phyloP scores from a whole-genome alignment of 2,888 invertebrate genomes.

The Chalcosyrphus nemorum region DNA sequence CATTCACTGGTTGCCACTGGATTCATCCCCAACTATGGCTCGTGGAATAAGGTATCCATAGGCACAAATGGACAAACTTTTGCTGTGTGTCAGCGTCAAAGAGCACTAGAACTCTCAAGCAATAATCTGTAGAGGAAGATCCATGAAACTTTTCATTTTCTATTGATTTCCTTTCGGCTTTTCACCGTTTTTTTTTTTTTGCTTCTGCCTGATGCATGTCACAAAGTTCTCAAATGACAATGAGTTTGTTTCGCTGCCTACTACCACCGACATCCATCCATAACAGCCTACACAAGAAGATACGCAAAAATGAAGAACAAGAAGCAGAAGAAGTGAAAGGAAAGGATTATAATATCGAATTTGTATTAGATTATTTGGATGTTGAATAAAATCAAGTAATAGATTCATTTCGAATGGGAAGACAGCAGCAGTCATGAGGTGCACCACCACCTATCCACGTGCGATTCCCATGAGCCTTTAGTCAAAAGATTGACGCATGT shows the following conservation, averaged over 20 bases:
- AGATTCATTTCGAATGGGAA: constrained; percentile 16
- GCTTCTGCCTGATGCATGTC: constrained; percentile 13
- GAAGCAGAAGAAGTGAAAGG: constrained; percentile 12
- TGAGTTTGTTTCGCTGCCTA: neutral
- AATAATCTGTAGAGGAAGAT: too few relatives aligned
- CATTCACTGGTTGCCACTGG: too few relatives aligned
- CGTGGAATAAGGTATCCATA: too few relatives aligned
- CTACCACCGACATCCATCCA: neutral
- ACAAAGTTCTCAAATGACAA: constrained; percentile 41
- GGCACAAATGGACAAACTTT: too few relatives aligned
- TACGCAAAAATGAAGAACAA: neutral
- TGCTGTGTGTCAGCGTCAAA: too few relatives aligned
- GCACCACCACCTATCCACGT: constrained; percentile 2
- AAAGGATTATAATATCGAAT: constrained; percentile 63
- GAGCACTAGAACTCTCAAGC: too few relatives aligned
- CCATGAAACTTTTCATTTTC: neutral
- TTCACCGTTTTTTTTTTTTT: neutral
- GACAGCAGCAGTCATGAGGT: too few relatives aligned
- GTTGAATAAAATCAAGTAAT: constrained; percentile 55
- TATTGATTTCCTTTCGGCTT: constrained; percentile 21
- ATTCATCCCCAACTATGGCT: too few relatives aligned
- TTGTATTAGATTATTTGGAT: constrained; percentile 54
- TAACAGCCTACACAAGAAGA: neutral
- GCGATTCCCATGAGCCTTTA: constrained; percentile 24
- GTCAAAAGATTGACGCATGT: neutral